Conservation (phyloP, 2,888 invertebrate genomes). For the Diaphora mendica region DNA sequence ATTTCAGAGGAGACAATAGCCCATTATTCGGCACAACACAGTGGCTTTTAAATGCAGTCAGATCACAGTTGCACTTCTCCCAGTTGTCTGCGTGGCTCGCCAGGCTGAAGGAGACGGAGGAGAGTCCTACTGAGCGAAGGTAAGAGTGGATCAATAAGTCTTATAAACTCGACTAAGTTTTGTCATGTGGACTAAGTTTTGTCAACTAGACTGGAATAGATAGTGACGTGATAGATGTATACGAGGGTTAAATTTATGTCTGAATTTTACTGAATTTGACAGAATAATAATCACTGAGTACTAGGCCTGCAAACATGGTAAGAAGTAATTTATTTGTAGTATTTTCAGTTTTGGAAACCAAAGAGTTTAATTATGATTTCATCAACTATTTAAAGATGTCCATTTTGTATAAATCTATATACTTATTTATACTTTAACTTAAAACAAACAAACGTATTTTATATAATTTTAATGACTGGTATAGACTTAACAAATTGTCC, state of each 20-base stretch:
- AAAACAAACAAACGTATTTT: neutral
- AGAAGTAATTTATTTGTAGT: no score
- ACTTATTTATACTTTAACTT: neutral
- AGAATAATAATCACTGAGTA: no score
- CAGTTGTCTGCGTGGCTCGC: constrained; percentile 97
- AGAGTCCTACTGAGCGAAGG: constrained; percentile 77
- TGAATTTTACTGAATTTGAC: no score
- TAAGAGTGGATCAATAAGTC: constrained; percentile 26
- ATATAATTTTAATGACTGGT: no score
- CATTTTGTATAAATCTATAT: neutral
- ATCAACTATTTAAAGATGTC: neutral
- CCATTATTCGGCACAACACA: constrained; percentile 85
- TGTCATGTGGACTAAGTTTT: no score
- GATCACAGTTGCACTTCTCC: constrained; percentile 98
- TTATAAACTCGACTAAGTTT: no score
- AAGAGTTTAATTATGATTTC: no score
- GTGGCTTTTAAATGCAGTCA: constrained; percentile 95
- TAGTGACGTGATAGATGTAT: no score
- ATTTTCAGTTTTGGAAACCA: neutral
- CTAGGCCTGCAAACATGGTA: no score
- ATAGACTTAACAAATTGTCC: no score
- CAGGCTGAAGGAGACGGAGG: constrained; percentile 61
- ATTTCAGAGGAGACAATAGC: constrained; percentile 77
- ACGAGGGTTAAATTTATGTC: no score
- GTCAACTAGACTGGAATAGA: no score